These are phyloP conservation scores for Lasioglossum figueresi DNA, from an alignment of 2,888 invertebrate species.

Conservation along the genomic window DNA sequence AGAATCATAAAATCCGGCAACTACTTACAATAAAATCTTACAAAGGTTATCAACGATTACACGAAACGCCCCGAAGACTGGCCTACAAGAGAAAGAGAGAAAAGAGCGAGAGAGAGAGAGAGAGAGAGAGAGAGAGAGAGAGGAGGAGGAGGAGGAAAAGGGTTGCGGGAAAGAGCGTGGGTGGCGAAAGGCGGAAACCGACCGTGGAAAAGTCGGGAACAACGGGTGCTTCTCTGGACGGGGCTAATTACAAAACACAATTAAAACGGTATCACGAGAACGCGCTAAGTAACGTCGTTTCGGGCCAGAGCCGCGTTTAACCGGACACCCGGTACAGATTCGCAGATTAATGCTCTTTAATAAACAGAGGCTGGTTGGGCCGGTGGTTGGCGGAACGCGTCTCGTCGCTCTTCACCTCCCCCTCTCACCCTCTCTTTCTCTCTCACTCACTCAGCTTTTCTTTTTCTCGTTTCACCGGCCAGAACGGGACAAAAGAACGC, in stretches of 20 bases:
- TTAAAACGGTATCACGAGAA: constrained; percentile 72
- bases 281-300: constrained; percentile 68
- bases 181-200: constrained; percentile 41
- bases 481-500: constrained; percentile 46
- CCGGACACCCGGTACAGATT: constrained; percentile 69
- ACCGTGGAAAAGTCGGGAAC: constrained; percentile 47
- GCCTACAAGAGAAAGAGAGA: not conserved
- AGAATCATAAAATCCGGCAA: constrained; percentile 7
- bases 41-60: constrained; percentile 13
- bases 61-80: constrained; percentile 10
- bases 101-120: not conserved
- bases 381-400: not conserved
- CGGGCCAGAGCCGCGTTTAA: constrained; percentile 53
- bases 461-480: constrained; percentile 11
- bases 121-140: not conserved
- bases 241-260: constrained; percentile 74
- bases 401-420: not conserved
- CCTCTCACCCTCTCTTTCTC: constrained; percentile 5
- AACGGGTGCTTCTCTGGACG: constrained; percentile 48
- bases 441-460: constrained; percentile 22
- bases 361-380: constrained; percentile 61
- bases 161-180: constrained; percentile 18
- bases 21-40: constrained; percentile 8
- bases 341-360: constrained; percentile 74
- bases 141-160: constrained; percentile 34